Percentiles rank a stretch among this genome's conserved stretches.
phyloP scores from a whole-genome alignment of 1,140 invertebrate species.

The Antheraea mylitta region DNA sequence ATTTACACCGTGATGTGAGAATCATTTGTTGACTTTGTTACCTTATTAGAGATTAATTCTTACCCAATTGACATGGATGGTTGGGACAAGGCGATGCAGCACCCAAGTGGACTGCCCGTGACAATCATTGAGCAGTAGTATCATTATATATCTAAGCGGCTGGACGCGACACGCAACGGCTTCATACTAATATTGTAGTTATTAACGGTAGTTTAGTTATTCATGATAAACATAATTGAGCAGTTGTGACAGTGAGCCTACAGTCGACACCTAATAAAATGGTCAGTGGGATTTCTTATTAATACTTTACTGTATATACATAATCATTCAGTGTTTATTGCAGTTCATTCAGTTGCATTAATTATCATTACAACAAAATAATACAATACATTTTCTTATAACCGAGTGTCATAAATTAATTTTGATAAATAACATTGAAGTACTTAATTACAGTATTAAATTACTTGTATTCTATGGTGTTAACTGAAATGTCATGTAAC shows the following conservation, averaged over 20 bases:
- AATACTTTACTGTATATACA: background rate
- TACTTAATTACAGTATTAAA: too few species aligned
- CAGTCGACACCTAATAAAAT: background rate
- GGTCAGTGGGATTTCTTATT: constrained; percentile 3
- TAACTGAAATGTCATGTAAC: too few species aligned
- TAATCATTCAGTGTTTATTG: background rate
- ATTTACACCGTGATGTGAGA: background rate
- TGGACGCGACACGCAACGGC: constrained; percentile 5
- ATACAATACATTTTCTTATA: too few species aligned
- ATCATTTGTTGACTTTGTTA: background rate
- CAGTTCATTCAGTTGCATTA: background rate
- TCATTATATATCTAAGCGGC: constrained; percentile 12
- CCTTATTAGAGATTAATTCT: constrained; percentile 16
- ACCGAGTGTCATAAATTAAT: too few species aligned
- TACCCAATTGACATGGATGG: constrained; percentile 24
- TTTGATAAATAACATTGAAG: too few species aligned
- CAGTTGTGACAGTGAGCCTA: constrained; percentile 6
- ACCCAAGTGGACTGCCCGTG: constrained; percentile 11
- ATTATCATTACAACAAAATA: background rate
- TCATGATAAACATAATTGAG: background rate
- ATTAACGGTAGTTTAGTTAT: background rate
- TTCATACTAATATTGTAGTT: constrained; percentile 5
- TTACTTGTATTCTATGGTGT: too few species aligned
- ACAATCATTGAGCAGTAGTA: constrained; percentile 5
- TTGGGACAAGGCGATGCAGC: constrained; percentile 12